Evolutionary conservation across 2,888 invertebrate genomes (phyloP), one percentile per base, ranked within the genome.

Genomic region (Habroteleia sp.): DNA sequence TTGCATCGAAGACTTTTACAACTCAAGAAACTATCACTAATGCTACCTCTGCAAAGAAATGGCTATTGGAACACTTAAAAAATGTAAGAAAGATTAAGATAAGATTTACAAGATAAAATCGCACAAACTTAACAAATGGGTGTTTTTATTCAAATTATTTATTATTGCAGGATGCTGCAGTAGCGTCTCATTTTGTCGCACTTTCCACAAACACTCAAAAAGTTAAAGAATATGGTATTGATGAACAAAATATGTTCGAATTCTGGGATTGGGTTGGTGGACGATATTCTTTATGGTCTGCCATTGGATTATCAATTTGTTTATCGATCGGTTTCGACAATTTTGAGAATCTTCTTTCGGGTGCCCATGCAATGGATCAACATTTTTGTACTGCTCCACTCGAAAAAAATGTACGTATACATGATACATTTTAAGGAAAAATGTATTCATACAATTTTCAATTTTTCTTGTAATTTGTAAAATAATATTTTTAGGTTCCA

Each of bases 241-340:
- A 98, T 88, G 93, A 96, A 77, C 94, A 94, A 80, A 99, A 99
- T 87, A 99, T 99, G 98, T 99, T 99, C 90, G 98, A 95, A 13
- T 99, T 99, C 90, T 99, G 99, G 99, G 99, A 99, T 90, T 99
- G 99, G 98, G 99, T 99, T 37, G 99, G 99, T 25, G 99, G 99
- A 80, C 94, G 99, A 85, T 94, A 94, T 82, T 99, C 99, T 0
- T 90, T 99, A 5, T 99, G 99, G 99, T 99, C 99, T 0, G 99
- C 99, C 1, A 99, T 99, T 89, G 99, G 99, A 27, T 91, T 99
- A 11, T 97, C 98, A 1, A 98, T 99, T 87, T 95, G 95, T 2
- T 90, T 99, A 29, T 93, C 95, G 82, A 93, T 99, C 88, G 99
- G 98, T 73, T 97, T 93, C 89, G 96, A 97, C 54, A 97, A 98